A percentile compares a stretch with the other conserved stretches of the same genome.
phyloP scores from a whole-genome alignment of 2,797 vertebrate species.

The Lagodon rhomboides region DNA sequence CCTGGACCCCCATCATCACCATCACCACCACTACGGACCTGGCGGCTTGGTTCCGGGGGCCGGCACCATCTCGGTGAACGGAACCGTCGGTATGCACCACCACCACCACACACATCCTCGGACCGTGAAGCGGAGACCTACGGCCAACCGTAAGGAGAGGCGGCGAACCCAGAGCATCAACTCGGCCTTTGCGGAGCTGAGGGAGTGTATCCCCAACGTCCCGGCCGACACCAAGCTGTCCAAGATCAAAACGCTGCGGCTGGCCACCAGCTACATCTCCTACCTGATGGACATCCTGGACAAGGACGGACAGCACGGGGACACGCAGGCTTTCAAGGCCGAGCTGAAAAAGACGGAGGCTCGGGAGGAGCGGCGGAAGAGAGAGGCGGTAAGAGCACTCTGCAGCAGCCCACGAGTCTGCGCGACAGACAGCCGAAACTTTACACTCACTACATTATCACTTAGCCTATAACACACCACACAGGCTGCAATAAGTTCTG shows the following conservation, averaged over 20 bases:
- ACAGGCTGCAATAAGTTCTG: not conserved
- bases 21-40: constrained; percentile 76
- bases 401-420: too few species aligned
- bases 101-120: constrained; percentile 92
- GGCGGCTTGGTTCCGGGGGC: constrained; percentile 61
- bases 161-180: constrained; percentile 99
- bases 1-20: constrained; percentile 69
- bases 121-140: constrained; percentile 94
- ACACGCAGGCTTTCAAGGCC: constrained; percentile 98
- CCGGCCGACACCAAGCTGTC: constrained; percentile 98
- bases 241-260: constrained; percentile 96
- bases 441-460: too few species aligned
- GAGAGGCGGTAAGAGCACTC: constrained; percentile 90
- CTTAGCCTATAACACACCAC: too few species aligned
- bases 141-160: constrained; percentile 97
- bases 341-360: constrained; percentile 97
- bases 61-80: constrained; percentile 68
- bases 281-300: constrained; percentile 99
- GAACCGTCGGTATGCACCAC: constrained; percentile 68
- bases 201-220: constrained; percentile 98
- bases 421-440: not conserved
- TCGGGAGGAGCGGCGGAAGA: constrained; percentile 96
- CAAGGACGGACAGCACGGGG: constrained; percentile 96
- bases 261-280: constrained; percentile 99
- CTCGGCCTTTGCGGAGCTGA: constrained; percentile 96